A percentile compares a stretch with the other conserved stretches of the same genome.
Conservation (phyloP, 2,113 vertebrate species). For the Laticauda colubrina region DNA sequence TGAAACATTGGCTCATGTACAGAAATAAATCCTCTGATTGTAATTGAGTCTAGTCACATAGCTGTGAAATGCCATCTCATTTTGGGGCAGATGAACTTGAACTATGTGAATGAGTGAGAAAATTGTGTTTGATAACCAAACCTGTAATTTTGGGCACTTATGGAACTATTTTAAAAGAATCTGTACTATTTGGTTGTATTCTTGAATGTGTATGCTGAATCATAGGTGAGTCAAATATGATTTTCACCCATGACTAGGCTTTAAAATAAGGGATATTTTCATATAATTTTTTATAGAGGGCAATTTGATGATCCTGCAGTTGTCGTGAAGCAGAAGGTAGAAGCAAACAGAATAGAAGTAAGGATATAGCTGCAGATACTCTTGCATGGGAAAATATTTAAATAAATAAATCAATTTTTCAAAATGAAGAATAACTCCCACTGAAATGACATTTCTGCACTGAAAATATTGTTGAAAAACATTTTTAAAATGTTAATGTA, state of each 20-base stretch:
- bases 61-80: not conserved
- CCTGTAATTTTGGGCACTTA: not conserved
- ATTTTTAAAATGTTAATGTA: not conserved
- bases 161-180: not conserved
- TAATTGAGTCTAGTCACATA: not conserved
- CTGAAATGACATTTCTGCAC: not conserved
- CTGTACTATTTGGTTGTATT: not conserved
- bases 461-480: not conserved
- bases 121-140: not conserved
- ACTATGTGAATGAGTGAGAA: not conserved
- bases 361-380: not conserved
- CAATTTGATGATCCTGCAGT: not conserved
- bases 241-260: not conserved
- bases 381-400: not conserved
- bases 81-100: slow-evolving; percentile 6
- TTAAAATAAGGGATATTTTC: not conserved
- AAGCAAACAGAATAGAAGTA: not conserved
- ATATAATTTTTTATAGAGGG: not conserved
- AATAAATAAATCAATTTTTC: not conserved
- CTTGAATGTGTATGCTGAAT: not conserved
- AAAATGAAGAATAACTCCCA: not conserved
- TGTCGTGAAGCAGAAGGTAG: not conserved
- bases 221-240: not conserved
- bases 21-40: slow-evolving; percentile 17
- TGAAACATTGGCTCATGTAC: not conserved